Evolutionary conservation across 2,113 vertebrate genomes (phyloP), one percentile per base, ranked within the genome.

Genomic region (Megaptera novaeangliae): DNA sequence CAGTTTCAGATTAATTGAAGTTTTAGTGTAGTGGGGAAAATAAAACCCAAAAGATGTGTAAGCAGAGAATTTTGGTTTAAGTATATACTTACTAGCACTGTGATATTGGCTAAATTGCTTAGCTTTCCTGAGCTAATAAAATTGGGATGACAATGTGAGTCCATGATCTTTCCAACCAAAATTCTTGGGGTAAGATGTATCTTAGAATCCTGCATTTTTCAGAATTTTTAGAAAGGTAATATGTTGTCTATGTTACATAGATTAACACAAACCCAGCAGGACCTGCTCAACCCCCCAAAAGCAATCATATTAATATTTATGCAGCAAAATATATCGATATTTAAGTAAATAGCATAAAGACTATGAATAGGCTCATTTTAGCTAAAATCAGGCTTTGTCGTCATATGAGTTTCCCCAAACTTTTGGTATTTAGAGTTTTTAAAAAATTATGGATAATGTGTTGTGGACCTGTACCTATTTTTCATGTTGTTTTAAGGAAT

Each of bases 171-270:
- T 49, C 39, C 80, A 74, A 69, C 12, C n/a, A 82, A 95, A 78
- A 80, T 80, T 78, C 29, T 90, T 82, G 77, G 81, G 29, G 39
- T 8, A 14, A 59, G 52, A 74, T 94, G 3, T 91, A 31, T 57
- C 82, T 92, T 86, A 61, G 77, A 88, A 94, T 86, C 90, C 29
- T 72, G 74, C 69, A 23, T 68, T 77, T 89, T 95, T 90, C 31
- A 63, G 72, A 86, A 44, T 31, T 69, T 94, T 96, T 82, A 92
- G 52, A 59, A 93, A 95, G 15, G 29, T 66, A 66, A 44, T 34
- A 71, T 75, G 14, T 59, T 84, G 7, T 18, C 72, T 69, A 25
- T 52, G 5, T 52, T 41, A 36, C 21, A 20, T 39, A 77, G 15
- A 57, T 66, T 11, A 23, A 86, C 92, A 75, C 59, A 92, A 59